phyloP scores from a whole-genome alignment of 2,797 vertebrate genomes.

The Xenopus petersii region DNA sequence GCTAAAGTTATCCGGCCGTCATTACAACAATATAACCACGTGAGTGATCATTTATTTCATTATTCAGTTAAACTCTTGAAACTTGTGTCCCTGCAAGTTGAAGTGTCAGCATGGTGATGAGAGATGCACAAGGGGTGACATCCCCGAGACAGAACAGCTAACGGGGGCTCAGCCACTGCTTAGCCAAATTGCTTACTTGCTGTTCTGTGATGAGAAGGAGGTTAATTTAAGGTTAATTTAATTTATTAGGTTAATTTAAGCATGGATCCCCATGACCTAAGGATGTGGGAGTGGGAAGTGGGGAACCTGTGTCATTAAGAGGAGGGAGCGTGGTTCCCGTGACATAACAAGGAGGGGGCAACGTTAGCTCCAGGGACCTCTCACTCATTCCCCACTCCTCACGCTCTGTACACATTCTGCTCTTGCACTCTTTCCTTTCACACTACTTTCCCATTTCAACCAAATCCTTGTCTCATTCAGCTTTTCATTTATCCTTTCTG shows the following conservation, averaged over 20 bases:
- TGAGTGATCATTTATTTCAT: too few species aligned
- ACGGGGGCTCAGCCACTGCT: too few species aligned
- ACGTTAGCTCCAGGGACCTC: not conserved
- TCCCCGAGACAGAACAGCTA: not conserved
- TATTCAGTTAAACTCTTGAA: too few species aligned
- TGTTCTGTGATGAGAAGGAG: too few species aligned
- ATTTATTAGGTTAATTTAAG: too few species aligned
- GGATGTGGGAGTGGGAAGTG: not conserved
- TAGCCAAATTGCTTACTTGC: too few species aligned
- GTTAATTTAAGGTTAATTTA: too few species aligned
- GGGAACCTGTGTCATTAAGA: not conserved
- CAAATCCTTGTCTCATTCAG: not conserved
- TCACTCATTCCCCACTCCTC: constrained; percentile 1
- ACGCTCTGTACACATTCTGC: not conserved
- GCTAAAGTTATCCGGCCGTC: too few species aligned
- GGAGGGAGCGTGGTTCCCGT: not conserved
- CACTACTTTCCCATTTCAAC: not conserved
- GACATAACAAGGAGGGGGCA: constrained; percentile 6
- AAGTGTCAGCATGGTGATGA: not conserved
- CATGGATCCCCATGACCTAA: too few species aligned
- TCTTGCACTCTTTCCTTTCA: not conserved
- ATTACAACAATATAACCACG: too few species aligned
- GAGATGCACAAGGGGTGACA: not conserved
- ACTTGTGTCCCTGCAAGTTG: too few species aligned
- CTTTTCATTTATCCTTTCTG: not conserved